These are phyloP conservation scores for Hemibagrus wyckioides DNA, from an alignment of 2,113 vertebrate genomes.

Conservation along the genomic window DNA sequence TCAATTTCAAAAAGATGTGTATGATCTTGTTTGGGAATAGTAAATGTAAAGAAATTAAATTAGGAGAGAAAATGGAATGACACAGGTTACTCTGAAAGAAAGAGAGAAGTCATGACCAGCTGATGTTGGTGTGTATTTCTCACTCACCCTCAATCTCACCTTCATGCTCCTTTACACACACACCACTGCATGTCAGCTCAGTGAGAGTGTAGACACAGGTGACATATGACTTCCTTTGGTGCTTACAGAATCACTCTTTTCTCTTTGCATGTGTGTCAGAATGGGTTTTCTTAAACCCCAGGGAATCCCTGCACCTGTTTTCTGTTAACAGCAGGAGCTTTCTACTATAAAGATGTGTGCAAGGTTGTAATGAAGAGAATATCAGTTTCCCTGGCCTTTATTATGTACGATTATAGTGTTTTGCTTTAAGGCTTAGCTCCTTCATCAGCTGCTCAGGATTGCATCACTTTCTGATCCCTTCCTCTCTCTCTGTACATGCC, in stretches of 20 bases:
- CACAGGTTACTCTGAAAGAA: conserved; percentile 2
- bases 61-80: background rate
- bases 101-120: background rate
- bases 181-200: background rate
- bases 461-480: conserved; percentile 50
- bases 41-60: background rate
- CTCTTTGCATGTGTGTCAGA: conserved; percentile 33
- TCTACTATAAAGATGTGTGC: conserved; percentile 84
- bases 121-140: background rate
- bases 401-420: conserved; percentile 84
- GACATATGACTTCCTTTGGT: conserved; percentile 8
- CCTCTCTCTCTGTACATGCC: conserved; percentile 31
- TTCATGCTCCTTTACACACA: background rate
- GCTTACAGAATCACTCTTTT: conserved; percentile 14
- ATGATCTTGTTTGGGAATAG: background rate
- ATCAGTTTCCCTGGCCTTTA: conserved; percentile 93
- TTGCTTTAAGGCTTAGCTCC: conserved; percentile 86
- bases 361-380: conserved; percentile 76
- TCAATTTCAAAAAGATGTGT: background rate
- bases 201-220: conserved; percentile 6
- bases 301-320: conserved; percentile 80
- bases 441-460: conserved; percentile 62
- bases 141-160: background rate
- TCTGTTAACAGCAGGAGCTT: conserved; percentile 86
- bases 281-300: conserved; percentile 51